A percentile compares a stretch with the other conserved stretches of the same genome.
Evolutionary conservation across 2,113 vertebrate species (phyloP).

Genomic region (Tenrec ecaudatus): DNA sequence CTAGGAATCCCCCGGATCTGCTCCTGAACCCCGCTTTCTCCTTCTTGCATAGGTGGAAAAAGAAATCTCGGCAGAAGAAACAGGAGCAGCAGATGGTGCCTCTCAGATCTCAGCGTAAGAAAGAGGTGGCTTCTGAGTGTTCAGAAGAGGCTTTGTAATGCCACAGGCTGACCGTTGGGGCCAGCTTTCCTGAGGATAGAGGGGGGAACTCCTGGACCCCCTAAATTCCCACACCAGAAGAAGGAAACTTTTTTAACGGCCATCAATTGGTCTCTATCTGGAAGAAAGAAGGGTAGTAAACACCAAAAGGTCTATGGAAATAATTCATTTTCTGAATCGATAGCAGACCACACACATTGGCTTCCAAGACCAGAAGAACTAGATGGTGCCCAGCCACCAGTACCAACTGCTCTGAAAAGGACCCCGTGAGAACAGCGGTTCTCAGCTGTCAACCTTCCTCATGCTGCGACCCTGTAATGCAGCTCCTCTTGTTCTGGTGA

Average conservation of each 20-base stretch:
- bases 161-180: neutral
- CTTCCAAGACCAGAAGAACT: too few species aligned
- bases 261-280: too few species aligned
- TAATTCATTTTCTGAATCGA: too few species aligned
- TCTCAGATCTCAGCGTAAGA: neutral
- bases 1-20: neutral
- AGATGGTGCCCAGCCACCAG: too few species aligned
- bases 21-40: neutral
- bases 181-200: neutral
- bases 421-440: too few species aligned
- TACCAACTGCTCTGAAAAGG: too few species aligned
- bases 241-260: neutral
- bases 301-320: too few species aligned
- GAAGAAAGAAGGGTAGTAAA: too few species aligned
- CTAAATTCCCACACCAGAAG: neutral
- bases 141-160: neutral
- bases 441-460: too few species aligned
- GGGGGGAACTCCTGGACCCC: neutral
- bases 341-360: too few species aligned
- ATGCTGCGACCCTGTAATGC: too few species aligned
- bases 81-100: slow-evolving; percentile 1
- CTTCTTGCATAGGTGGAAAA: neutral
- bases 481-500: too few species aligned
- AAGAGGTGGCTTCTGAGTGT: neutral
- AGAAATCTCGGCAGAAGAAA: neutral